Evolutionary conservation across 1,140 invertebrate genomes (phyloP).

Genomic region (Scaptomyza graminum): DNA sequence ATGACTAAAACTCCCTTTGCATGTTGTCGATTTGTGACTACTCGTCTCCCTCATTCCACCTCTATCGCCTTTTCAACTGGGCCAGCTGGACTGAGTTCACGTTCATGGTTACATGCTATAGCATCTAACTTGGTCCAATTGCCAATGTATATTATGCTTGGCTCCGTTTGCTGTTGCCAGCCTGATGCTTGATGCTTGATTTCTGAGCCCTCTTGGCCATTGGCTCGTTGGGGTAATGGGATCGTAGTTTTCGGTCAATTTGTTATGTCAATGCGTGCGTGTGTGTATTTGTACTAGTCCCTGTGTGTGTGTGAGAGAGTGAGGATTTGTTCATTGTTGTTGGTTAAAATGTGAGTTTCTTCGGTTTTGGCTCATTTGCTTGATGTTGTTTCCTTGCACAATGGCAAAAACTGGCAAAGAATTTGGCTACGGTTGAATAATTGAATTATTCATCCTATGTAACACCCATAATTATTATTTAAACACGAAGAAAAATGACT

Average conservation of each 20-base stretch:
- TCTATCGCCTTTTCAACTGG: neutral
- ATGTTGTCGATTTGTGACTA: slow-evolving; percentile 67
- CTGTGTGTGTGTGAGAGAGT: slow-evolving; percentile 27
- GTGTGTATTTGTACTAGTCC: neutral
- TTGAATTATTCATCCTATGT: slow-evolving; percentile 23
- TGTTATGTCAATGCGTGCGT: slow-evolving; percentile 62
- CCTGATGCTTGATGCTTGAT: slow-evolving; percentile 61
- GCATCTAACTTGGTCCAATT: slow-evolving; percentile 17
- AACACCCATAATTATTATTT: no score
- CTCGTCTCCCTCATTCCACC: neutral
- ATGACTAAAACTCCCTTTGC: slow-evolving; percentile 77
- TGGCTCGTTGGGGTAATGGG: slow-evolving; percentile 67
- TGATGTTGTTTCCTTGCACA: slow-evolving; percentile 50
- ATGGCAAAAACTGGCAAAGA: slow-evolving; percentile 27
- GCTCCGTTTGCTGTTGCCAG: slow-evolving; percentile 42
- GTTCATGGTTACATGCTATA: neutral
- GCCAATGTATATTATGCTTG: slow-evolving; percentile 75
- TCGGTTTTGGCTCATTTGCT: slow-evolving; percentile 73
- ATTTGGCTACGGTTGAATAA: slow-evolving; percentile 10
- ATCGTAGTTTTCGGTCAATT: slow-evolving; percentile 82
- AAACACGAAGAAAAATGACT: no score
- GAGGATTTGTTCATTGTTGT: slow-evolving; percentile 64
- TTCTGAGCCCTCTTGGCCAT: slow-evolving; percentile 54
- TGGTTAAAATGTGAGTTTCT: slow-evolving; percentile 73
- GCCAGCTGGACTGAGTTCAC: neutral